Base-by-base conservation (phyloP, 2,888 invertebrate genomes). In the Hirtodrosophila alboralis region DNA sequence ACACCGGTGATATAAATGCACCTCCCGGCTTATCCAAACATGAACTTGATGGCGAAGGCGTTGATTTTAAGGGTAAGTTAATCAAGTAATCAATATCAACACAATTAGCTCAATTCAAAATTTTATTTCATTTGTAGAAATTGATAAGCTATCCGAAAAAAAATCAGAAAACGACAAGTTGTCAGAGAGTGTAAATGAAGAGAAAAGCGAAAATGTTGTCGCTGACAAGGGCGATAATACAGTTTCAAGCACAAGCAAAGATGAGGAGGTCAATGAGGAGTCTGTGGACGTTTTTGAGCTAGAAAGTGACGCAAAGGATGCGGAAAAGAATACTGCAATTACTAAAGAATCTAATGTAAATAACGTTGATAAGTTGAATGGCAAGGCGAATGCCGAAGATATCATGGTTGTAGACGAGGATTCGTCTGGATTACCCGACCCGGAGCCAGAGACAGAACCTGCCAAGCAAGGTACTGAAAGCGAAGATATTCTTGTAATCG, bases 1-100 rank as follows among this genome's bases (percentile, higher is more conserved):
- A 97, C 72, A 98, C 98, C 1, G 99, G 98, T 1, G 98, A 99
- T 88, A 99, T 99, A 71, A 97, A 99, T 91, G 98, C 98, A 1
- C 98, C 98, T 0, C 96, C 96, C 7, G 95, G 94, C 7, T 89
- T 95, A 38, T 93, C 93, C 33, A 95, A 95, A 86, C 92, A 92
- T 66, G 94, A 94, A 75, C 89, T 93, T 33, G 93, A 94, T 85
- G 92, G 93, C 13, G 92, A 92, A 81, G 92, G 92, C 51, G 86
- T 91, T 4, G 90, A 91, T 71, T 91, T 91, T 38, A 90, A 90
- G 79, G 90, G 89, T 89, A 75, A 60, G 18, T 8, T 4, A 0
- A 8, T 13, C n/a, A n/a, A n/a, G n/a, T 1, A 1, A 9, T 0
- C 0, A 1, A 5, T 8, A 4, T 1, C 1, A 5, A n/a, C n/a